Base-by-base conservation (phyloP, 2,797 vertebrate genomes). In the Semotilus atromaculatus region DNA sequence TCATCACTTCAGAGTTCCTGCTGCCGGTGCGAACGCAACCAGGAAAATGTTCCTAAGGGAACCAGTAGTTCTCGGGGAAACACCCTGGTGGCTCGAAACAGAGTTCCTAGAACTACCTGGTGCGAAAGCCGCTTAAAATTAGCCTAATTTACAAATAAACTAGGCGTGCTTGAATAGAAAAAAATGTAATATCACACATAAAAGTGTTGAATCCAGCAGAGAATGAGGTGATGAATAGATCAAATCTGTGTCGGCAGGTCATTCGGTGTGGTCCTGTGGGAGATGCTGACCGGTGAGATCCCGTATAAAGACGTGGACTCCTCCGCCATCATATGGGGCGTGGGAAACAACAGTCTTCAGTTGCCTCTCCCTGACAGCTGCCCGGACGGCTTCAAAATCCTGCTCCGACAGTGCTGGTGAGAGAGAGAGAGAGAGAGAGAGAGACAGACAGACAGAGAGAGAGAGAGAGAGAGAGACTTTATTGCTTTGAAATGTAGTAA, bases 291-390 rank as follows among this genome's bases (percentile, higher is more conserved):
- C 0, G 97, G 97, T 0, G 98, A 98, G 94, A 98, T 99, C 88
- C 98, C 98, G 79, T 99, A 99, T 91, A 99, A 98, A 93, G 98
- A 99, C 0, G 98, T 99, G 87, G 98, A 99, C 90, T 99, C 98
- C 2, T 99, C 98, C 0, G 98, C 98, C 84, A 99, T 99, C 80
- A 99, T 99, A 89, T 99, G 98, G 98, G 97, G 98, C 2, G 98
- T 99, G 71, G 98, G 98, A 68, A 99, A 98, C 94, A 99, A 99
- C 93, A 99, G 98, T 91, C 96, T 99, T 18, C 97, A 98, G 91
- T 95, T 99, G 90, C 98, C 97, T 4, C 95, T 99, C 2, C 98
- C 98, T 29, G 96, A 97, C 62, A 96, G 97, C 93, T 99, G 98
- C 89, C 98, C 98, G 0, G 98, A 99, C 0, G 97, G 97, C 90